Conservation (phyloP, 92 coral and sea anemone genomes). For the Zoanthus gigantus region DNA sequence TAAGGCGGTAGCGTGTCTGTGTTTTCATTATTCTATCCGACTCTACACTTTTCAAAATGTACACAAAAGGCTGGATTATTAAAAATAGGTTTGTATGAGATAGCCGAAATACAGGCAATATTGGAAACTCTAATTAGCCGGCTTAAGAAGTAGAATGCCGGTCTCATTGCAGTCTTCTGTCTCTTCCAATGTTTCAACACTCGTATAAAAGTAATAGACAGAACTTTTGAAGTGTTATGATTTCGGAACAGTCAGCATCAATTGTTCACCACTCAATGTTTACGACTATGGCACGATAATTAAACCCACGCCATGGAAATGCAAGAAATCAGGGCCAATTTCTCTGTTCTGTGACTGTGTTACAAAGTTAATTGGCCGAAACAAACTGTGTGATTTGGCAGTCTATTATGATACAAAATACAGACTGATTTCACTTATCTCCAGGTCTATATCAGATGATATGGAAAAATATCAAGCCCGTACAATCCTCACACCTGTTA, state of each 20-base stretch:
- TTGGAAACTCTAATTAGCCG: conserved; percentile 86
- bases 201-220: conserved; percentile 32
- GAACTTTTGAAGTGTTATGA: conserved; percentile 51
- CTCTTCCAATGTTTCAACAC: conserved; percentile 26
- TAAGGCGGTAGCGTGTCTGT: conserved; percentile 52
- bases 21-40: conserved; percentile 45
- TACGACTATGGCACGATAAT: conserved; percentile 76
- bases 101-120: conserved; percentile 78
- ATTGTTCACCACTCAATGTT: conserved; percentile 81
- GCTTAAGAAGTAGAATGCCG: conserved; percentile 21
- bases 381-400: conserved; percentile 43
- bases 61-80: conserved; percentile 94
- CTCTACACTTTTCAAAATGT: conserved; percentile 84
- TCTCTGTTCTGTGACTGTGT: conserved; percentile 49
- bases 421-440: conserved; percentile 72
- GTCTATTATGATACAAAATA: conserved; percentile 65
- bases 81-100: conserved; percentile 88
- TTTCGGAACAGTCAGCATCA: conserved; percentile 79
- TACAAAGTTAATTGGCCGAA: conserved; percentile 55
- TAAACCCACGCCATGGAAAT: conserved; percentile 49
- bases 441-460: conserved; percentile 64
- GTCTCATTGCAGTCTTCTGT: neutral
- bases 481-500: conserved; percentile 65
- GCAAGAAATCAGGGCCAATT: conserved; percentile 54
- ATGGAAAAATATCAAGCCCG: conserved; percentile 58